Evolutionary conservation across 2,113 vertebrate genomes (phyloP).

Genomic region (Halcyon senegalensis): DNA sequence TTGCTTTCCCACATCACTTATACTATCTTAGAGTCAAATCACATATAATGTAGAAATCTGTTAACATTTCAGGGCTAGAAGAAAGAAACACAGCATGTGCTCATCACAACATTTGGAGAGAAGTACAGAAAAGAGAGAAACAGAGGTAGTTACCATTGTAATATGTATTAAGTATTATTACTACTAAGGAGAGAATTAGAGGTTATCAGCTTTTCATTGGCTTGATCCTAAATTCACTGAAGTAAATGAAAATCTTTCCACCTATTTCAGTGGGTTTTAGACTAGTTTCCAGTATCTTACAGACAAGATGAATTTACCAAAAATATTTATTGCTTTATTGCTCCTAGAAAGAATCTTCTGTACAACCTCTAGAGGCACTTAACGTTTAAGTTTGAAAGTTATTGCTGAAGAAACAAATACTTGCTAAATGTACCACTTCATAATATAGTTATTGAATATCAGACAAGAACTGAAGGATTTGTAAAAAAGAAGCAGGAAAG

Average conservation of each 20-base stretch:
- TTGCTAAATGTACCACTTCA: background rate
- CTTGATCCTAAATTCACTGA: background rate
- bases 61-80: background rate
- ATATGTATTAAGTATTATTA: background rate
- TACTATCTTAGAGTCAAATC: background rate
- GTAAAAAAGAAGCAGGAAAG: background rate
- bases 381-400: background rate
- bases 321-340: background rate
- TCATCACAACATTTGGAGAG: background rate
- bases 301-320: background rate
- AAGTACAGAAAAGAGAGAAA: background rate
- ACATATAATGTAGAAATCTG: background rate
- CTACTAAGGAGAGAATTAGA: background rate
- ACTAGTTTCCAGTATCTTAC: background rate
- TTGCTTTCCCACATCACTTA: background rate
- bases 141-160: background rate
- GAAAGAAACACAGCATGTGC: background rate
- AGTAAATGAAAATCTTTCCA: background rate
- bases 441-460: background rate
- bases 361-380: background rate
- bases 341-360: background rate
- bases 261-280: background rate
- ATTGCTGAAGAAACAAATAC: background rate
- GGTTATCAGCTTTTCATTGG: background rate
- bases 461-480: background rate